Percentiles rank a stretch among this genome's conserved stretches.
These are phyloP conservation scores for Enteromius afrohamiltoni DNA, from an alignment of 2,797 vertebrate genomes.

Conservation along the genomic window DNA sequence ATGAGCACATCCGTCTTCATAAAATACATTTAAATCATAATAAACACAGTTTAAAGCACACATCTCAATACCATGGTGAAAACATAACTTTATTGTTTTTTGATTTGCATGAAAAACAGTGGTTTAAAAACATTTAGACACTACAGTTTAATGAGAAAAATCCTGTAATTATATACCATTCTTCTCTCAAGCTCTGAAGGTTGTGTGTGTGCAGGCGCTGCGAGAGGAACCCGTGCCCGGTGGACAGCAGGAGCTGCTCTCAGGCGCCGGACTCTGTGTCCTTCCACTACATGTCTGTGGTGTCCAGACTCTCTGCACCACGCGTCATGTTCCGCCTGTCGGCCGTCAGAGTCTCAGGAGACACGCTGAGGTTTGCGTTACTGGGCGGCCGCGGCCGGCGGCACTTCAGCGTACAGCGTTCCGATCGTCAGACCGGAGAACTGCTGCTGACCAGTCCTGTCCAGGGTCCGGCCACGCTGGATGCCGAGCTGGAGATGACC, in stretches of 20 bases:
- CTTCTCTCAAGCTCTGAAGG: neutral
- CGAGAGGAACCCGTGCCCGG: slow-evolving; percentile 85
- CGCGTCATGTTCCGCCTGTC: slow-evolving; percentile 87
- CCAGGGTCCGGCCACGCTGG: slow-evolving; percentile 79
- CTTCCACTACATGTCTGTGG: slow-evolving; percentile 86
- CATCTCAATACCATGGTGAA: too few relatives aligned
- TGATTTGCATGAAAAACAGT: too few relatives aligned
- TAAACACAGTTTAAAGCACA: too few relatives aligned
- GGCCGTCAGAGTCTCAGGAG: slow-evolving; percentile 76
- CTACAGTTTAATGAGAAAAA: neutral
- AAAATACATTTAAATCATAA: too few relatives aligned
- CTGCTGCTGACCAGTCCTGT: slow-evolving; percentile 82
- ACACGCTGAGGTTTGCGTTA: slow-evolving; percentile 85
- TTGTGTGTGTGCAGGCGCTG: slow-evolving; percentile 78
- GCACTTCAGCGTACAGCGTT: slow-evolving; percentile 80
- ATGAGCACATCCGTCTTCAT: too few relatives aligned
- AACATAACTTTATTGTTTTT: too few relatives aligned
- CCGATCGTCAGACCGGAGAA: slow-evolving; percentile 81
- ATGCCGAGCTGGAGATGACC: slow-evolving; percentile 89
- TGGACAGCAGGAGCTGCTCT: slow-evolving; percentile 82
- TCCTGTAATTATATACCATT: neutral
- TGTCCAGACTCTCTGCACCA: slow-evolving; percentile 84
- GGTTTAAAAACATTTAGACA: too few relatives aligned
- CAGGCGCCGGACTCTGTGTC: slow-evolving; percentile 85
- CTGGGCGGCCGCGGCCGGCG: slow-evolving; percentile 73